Conservation (phyloP, 2,113 vertebrate genomes). For the Sebastes schlegelii region DNA sequence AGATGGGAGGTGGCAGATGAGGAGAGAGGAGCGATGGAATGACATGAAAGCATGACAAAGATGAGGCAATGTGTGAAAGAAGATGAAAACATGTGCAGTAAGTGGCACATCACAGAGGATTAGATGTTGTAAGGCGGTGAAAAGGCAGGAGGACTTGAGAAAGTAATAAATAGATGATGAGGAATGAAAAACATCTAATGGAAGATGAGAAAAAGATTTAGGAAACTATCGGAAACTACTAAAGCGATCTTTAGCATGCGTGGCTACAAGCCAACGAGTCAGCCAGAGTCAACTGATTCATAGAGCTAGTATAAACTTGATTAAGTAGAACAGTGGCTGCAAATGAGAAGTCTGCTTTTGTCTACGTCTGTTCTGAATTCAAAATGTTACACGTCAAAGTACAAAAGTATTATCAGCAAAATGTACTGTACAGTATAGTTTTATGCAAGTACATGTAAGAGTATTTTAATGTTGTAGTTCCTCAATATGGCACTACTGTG, state of each 20-base stretch:
- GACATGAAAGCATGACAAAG: neutral
- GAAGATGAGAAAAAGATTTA: too few species aligned
- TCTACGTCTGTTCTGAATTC: too few species aligned
- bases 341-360: too few species aligned
- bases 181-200: neutral
- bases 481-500: too few species aligned
- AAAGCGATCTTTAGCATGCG: neutral
- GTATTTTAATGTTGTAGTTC: too few species aligned
- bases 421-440: too few species aligned
- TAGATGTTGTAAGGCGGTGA: too few species aligned
- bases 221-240: too few species aligned
- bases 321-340: too few species aligned
- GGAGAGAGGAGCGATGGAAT: slow-evolving; percentile 14
- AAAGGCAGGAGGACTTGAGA: neutral
- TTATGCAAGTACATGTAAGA: too few species aligned
- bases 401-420: too few species aligned
- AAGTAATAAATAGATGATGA: neutral
- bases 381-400: too few species aligned
- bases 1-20: slow-evolving; percentile 19
- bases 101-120: neutral
- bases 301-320: neutral
- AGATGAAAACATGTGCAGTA: slow-evolving; percentile 27
- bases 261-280: neutral
- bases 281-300: neutral
- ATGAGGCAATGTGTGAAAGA: neutral